phyloP scores from a whole-genome alignment of 2,888 invertebrate genomes.

The Biston stratarius region DNA sequence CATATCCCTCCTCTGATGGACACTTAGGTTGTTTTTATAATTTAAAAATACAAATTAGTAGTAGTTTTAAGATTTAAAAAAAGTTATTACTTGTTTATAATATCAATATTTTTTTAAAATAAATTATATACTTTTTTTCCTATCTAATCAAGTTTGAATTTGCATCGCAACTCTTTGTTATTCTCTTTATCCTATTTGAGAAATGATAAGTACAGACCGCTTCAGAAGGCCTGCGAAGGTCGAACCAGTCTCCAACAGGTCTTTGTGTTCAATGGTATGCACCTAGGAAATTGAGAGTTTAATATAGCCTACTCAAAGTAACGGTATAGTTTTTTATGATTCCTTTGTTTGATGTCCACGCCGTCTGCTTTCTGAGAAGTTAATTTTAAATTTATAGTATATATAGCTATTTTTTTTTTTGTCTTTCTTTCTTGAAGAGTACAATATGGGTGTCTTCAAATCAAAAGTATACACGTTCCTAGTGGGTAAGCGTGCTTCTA shows the following conservation, averaged over 20 bases:
- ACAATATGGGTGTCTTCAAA: too few relatives aligned
- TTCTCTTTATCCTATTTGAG: slow-evolving; percentile 16
- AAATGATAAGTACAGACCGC: slow-evolving; percentile 16
- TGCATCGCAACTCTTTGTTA: neutral
- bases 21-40: too few relatives aligned
- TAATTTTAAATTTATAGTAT: neutral
- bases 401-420: neutral
- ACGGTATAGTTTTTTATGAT: slow-evolving; percentile 1
- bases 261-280: slow-evolving; percentile 18
- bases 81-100: too few relatives aligned
- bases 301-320: slow-evolving; percentile 2
- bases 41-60: too few relatives aligned
- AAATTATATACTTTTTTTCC: too few relatives aligned
- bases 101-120: too few relatives aligned
- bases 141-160: neutral
- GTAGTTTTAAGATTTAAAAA: too few relatives aligned
- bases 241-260: slow-evolving; percentile 7
- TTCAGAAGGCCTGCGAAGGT: slow-evolving; percentile 5
- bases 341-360: neutral
- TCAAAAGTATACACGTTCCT: too few relatives aligned
- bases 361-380: neutral
- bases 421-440: too few relatives aligned
- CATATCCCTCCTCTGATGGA: too few relatives aligned
- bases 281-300: slow-evolving; percentile 12
- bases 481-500: too few relatives aligned